Conservation (phyloP, 2,113 vertebrate species). For the Urocynchramus pylzowi region DNA sequence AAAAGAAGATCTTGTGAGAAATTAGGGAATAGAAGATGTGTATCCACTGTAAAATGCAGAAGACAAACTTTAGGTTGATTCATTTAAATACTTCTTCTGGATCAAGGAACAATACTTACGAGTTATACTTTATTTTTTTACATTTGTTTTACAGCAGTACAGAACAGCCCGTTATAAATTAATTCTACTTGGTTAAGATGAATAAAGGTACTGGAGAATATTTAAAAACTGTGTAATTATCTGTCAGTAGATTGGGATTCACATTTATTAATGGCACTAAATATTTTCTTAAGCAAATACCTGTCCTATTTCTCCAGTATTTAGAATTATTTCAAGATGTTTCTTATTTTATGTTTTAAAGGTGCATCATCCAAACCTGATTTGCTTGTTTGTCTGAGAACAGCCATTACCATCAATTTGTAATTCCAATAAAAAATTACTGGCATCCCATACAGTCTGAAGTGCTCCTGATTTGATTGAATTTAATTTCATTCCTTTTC, state of each 20-base stretch:
- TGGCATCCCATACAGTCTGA: background rate
- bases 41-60: background rate
- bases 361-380: background rate
- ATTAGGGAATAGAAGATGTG: background rate
- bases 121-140: background rate
- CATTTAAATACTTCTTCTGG: background rate
- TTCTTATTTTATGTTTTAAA: background rate
- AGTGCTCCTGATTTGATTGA: background rate
- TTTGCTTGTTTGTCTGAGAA: background rate
- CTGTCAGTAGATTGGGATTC: background rate
- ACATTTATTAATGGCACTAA: background rate
- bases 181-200: background rate
- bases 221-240: background rate
- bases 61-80: background rate
- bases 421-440: background rate
- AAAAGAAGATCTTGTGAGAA: background rate
- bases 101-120: background rate
- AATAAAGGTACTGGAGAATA: background rate
- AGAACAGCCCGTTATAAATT: background rate
- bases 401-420: background rate
- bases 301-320: background rate
- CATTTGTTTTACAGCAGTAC: background rate
- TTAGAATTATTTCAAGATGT: background rate
- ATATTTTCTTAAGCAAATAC: background rate
- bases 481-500: background rate